Base-by-base conservation (phyloP, 2,113 vertebrate genomes). In the Clarias magur region DNA sequence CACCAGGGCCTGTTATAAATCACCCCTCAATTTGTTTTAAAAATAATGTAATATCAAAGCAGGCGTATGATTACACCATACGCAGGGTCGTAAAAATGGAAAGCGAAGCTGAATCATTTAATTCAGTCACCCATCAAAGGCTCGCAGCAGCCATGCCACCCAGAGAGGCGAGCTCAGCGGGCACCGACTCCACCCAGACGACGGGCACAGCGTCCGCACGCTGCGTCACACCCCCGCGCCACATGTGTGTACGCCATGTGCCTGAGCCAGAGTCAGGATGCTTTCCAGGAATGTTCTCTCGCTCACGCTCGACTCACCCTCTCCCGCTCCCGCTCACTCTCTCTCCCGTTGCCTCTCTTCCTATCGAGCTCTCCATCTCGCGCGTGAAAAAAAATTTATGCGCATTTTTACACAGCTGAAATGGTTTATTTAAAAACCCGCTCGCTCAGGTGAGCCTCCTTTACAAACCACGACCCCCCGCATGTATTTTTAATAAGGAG, bases 401-500 rank as follows among this genome's bases (percentile, higher is more conserved):
- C 11, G 54, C 60, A 68, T 30, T 54, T 59, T 80, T 70, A 73
- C 48, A 76, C 63, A 59, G 27, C 73, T 60, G 82, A 79, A 57
- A 88, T 83, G 82, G 81, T 89, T 73, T 88, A 90, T 92, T 92
- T 91, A 91, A 93, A 90, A 90, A 83, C 81, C 84, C 84, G 88
- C 86, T 91, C 89, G 87, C 91, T 88, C 89, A 89, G 91, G 90
- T 93, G 90, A 92, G 84, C n/a, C 53, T 88, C 88, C 91, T 90
- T 62, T 90, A 89, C 90, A 91, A 91, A 88, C 42, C 75, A 27
- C 25, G 86, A 87, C 91, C 89, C 89, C 91, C 87, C 87, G 88
- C 91, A 95, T 94, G 92, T 91, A 94, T 95, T 91, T 95, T 95
- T 94, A 94, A 95, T 94, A 91, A 91, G 92, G 91, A 87, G 89